Percentiles rank a stretch among this genome's conserved stretches.
These are phyloP conservation scores for Hoplias malabaricus DNA, from an alignment of 2,113 vertebrate genomes.

Conservation along the genomic window DNA sequence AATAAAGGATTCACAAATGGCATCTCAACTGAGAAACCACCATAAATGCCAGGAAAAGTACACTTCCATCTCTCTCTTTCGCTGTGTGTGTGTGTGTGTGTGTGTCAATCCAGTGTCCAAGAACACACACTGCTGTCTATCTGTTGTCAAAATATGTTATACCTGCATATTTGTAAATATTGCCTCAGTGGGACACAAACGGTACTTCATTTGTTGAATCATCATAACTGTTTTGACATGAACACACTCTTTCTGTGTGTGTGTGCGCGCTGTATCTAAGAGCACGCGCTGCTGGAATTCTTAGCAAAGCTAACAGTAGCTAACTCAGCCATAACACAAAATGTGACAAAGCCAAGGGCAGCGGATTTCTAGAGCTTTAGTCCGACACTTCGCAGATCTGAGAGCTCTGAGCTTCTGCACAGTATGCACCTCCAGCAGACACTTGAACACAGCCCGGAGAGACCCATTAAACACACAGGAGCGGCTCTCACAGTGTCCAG, in stretches of 20 bases:
- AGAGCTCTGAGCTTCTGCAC: not conserved
- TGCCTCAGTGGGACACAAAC: too few species aligned
- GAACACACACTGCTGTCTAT: too few species aligned
- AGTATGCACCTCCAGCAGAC: not conserved
- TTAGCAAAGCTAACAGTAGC: conserved; percentile 16
- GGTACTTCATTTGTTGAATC: too few species aligned
- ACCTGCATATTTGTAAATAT: too few species aligned
- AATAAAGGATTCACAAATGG: too few species aligned
- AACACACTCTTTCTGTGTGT: not conserved
- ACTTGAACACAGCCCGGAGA: not conserved
- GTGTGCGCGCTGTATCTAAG: not conserved
- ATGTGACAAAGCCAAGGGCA: conserved; percentile 28
- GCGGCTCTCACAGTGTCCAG: not conserved
- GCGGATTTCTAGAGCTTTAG: not conserved
- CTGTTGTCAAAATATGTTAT: too few species aligned
- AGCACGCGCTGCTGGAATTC: not conserved
- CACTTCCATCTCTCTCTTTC: too few species aligned
- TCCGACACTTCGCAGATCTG: not conserved
- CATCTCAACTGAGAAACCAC: too few species aligned
- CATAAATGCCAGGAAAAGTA: too few species aligned
- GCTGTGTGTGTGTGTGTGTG: too few species aligned
- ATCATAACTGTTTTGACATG: not conserved
- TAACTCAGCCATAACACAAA: not conserved
- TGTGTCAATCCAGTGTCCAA: too few species aligned
- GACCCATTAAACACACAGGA: not conserved